Evolutionary conservation across 53 echinoderm and acorn worm genomes (phyloP), one percentile per base, ranked within the genome.

Genomic region (Paracentrotus lividus): DNA sequence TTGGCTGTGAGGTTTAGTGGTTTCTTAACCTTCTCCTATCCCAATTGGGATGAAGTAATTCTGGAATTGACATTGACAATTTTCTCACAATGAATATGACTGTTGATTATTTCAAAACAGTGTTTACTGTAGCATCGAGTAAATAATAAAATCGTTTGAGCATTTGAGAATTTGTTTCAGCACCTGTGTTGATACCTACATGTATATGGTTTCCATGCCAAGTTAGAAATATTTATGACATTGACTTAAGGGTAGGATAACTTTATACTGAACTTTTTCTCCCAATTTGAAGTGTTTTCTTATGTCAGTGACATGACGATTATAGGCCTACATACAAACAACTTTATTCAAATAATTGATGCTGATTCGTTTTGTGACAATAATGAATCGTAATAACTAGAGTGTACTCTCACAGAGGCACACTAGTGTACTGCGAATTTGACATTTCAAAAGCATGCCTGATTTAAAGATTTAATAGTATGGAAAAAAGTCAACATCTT

Each of bases 351-450:
- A n/a, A n/a, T n/a, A n/a, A n/a, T n/a, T n/a, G n/a, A n/a, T n/a
- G n/a, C n/a, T n/a, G n/a, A n/a, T n/a, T n/a, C n/a, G n/a, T n/a
- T n/a, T n/a, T n/a, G n/a, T n/a, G n/a, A n/a, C n/a, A n/a, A n/a
- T n/a, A n/a, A n/a, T n/a, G n/a, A n/a, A n/a, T n/a, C n/a, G n/a
- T n/a, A n/a, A n/a, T n/a, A n/a, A n/a, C n/a, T n/a, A n/a, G n/a
- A 47, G 20, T 81, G 81, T 81, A 81, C 81, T 81, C 23, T 81
- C n/a, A 26, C 81, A 81, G 47, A 81, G 81, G 81, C 45, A 47
- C 26, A 81, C 44, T 81, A 47, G 0, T 45, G 47, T 47, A n/a
- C 47, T 45, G 26, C 18, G 72, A n/a, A 45, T 43, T 21, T 24
- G 44, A 26, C 81, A 78, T 47, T 45, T 78, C 40, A 38, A 2